phyloP scores from a whole-genome alignment of 2,888 invertebrate species.

The Amorpha juglandis region DNA sequence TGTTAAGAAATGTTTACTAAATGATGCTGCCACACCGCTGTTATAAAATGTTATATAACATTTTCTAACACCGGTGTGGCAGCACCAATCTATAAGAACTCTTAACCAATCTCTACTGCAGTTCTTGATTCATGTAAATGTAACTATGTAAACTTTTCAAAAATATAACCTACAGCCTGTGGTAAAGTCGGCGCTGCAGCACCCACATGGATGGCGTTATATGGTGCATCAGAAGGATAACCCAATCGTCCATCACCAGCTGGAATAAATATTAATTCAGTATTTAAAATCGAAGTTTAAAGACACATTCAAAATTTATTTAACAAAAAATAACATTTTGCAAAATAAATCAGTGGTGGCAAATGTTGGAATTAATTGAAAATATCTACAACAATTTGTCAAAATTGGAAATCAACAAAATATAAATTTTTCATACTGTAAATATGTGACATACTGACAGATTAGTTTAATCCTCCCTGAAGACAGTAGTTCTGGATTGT shows the following conservation, averaged over 20 bases:
- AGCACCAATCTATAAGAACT: too few relatives aligned
- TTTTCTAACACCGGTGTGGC: too few relatives aligned
- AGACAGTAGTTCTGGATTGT: slow-evolving; percentile 88
- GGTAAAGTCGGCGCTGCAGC: slow-evolving; percentile 93
- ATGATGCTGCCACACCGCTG: too few relatives aligned
- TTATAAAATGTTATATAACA: too few relatives aligned
- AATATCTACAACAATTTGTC: too few relatives aligned
- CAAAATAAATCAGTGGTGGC: too few relatives aligned
- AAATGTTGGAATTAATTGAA: too few relatives aligned
- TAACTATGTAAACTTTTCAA: not conserved
- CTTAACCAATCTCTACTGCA: not conserved
- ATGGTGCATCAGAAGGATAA: slow-evolving; percentile 89
- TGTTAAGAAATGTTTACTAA: too few relatives aligned
- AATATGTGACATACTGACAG: slow-evolving; percentile 73
- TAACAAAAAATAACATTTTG: not conserved
- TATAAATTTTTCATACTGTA: too few relatives aligned
- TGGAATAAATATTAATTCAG: slow-evolving; percentile 47
- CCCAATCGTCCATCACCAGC: slow-evolving; percentile 96
- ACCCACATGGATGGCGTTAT: slow-evolving; percentile 96
- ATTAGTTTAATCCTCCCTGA: slow-evolving; percentile 88
- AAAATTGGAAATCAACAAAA: too few relatives aligned
- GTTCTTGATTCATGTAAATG: not conserved
- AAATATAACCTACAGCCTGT: slow-evolving; percentile 83
- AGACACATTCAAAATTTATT: not conserved
- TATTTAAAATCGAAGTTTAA: too few relatives aligned